Conservation (phyloP, 2,113 vertebrate species). For the Sinocyclocheilus anshuiensis region DNA sequence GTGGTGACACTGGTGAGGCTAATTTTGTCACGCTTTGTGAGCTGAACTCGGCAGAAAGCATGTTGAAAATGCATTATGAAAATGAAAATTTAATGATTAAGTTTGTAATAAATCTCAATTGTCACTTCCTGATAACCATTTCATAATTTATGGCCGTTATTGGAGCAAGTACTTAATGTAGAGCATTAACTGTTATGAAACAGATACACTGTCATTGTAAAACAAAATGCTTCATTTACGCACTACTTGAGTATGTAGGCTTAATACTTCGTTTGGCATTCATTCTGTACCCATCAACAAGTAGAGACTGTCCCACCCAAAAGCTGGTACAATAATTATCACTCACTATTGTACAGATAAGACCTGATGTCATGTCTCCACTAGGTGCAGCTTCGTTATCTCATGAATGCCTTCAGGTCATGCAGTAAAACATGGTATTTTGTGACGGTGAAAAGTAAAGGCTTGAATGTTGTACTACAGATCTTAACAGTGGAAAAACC, state of each 20-base stretch:
- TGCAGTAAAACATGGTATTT: not conserved
- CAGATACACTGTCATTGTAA: not conserved
- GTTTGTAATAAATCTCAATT: not conserved
- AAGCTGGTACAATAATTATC: conserved; percentile 24
- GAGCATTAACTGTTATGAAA: not conserved
- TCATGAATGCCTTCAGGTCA: not conserved
- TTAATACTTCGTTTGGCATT: not conserved
- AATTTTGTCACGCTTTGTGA: not conserved
- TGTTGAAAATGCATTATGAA: not conserved
- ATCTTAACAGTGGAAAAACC: not conserved
- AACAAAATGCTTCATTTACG: not conserved
- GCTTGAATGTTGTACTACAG: not conserved
- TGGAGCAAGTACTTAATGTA: not conserved
- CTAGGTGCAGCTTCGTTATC: conserved; percentile 16
- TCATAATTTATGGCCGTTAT: not conserved
- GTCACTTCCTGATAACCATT: not conserved
- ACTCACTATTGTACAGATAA: not conserved
- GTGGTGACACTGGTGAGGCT: not conserved
- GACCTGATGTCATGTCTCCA: conserved; percentile 17
- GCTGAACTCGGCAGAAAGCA: not conserved
- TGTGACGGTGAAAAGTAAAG: not conserved
- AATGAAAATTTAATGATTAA: not conserved
- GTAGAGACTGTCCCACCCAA: not conserved
- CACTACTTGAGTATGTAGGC: not conserved
- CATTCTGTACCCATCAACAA: not conserved